phyloP scores from a whole-genome alignment of 2,113 vertebrate species.

The Ophthalmolycus amberensis region DNA sequence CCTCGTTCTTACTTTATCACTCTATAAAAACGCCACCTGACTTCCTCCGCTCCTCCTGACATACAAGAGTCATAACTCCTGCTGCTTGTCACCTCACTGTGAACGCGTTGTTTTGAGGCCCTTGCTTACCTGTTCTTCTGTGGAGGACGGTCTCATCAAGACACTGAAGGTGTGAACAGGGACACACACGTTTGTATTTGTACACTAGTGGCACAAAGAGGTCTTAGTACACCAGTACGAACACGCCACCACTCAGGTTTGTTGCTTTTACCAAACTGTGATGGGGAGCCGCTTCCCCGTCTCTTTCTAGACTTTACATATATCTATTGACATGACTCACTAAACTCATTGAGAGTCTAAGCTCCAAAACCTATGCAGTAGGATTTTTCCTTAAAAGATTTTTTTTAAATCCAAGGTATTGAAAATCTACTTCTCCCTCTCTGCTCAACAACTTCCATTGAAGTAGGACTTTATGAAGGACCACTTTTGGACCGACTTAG shows the following conservation, averaged over 20 bases:
- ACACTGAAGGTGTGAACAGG: not conserved
- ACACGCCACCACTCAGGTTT: not conserved
- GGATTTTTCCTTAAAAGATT: slow-evolving; percentile 20
- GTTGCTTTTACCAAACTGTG: not conserved
- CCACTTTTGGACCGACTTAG: not conserved
- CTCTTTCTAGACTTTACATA: not conserved
- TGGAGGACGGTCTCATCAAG: not conserved
- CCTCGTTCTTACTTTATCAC: not conserved
- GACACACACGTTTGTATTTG: not conserved
- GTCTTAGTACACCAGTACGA: not conserved
- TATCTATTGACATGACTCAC: slow-evolving; percentile 25
- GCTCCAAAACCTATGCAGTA: slow-evolving; percentile 15
- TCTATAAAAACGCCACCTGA: not conserved
- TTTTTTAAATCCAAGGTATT: not conserved
- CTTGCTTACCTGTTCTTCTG: not conserved
- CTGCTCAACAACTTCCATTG: slow-evolving; percentile 5
- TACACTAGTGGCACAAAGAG: not conserved
- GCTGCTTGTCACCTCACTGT: not conserved
- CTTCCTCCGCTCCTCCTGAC: not conserved
- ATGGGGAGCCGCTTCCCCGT: not conserved
- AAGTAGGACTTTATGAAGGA: slow-evolving; percentile 1
- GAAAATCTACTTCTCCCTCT: not conserved
- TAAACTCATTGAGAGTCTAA: slow-evolving; percentile 24
- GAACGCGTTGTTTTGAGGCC: not conserved
- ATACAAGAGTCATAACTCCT: not conserved